Base-by-base conservation (phyloP, 2,113 vertebrate genomes). In the Condylura cristata region DNA sequence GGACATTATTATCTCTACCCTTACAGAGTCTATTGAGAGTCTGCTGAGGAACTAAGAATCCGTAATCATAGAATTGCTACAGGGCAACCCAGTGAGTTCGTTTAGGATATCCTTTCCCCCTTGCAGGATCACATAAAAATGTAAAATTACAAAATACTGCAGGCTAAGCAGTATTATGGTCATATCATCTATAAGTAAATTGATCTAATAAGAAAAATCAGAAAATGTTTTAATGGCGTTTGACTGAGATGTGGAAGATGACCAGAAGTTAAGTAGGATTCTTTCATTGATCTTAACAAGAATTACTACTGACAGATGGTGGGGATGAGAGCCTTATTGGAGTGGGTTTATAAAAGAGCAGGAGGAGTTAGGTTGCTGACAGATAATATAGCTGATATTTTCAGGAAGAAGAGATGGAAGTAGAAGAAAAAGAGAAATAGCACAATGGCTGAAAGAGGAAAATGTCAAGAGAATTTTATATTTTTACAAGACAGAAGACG, bases 171-270 rank as follows among this genome's bases (percentile, higher is more conserved):
- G 30, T 70, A 22, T 56, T 76, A 56, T 39, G n/a, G 37, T 71
- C 37, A 76, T 39, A 74, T n/a, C 5, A 56, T 82, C 3, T 86
- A 82, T 65, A 68, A 16, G 74, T 80, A 6, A 17, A 61, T 68
- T 92, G 74, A 53, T 34, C 46, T 72, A 63, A 65, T 76, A 60
- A 84, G 37, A 63, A 72, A 85, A 41, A 13, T 92, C 58, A 84
- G 72, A 89, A 66, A 90, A 65, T 85, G 18, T 89, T 80, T 74
- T 26, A 51, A 2, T 86, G 74, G 61, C 11, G 26, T 86, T 91
- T 94, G 60, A 79, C 24, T 53, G 61, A 82, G 26, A 72, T 86
- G 37, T 72, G 39, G 89, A 89, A 89, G 65, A 71, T 86, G 20
- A 66, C 8, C n/a, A 39, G 24, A 89, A 70, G 12, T 34, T 72